Base-by-base conservation (phyloP, 30 jellyfish, hydroid and myxozoan species). In the Pelagia noctiluca region DNA sequence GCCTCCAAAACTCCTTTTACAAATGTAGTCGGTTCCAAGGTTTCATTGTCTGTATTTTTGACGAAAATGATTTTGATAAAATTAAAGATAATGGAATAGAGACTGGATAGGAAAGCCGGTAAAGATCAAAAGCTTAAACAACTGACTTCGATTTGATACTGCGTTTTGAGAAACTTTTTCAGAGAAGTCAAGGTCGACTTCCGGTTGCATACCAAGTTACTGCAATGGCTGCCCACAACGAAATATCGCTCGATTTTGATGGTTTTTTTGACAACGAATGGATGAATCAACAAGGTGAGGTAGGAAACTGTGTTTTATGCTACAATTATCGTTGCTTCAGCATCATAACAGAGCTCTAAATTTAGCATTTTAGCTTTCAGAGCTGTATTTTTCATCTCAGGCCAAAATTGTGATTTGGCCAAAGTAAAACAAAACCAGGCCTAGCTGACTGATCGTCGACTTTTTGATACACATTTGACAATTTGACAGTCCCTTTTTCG, bases 31-130 rank as follows among this genome's bases (percentile, higher is more conserved):
- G n/a, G n/a, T n/a, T n/a, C n/a, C n/a, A n/a, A n/a, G n/a, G n/a
- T n/a, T n/a, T n/a, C n/a, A n/a, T n/a, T n/a, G n/a, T n/a, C n/a
- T n/a, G n/a, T n/a, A n/a, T n/a, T n/a, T n/a, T n/a, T n/a, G n/a
- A n/a, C n/a, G n/a, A n/a, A n/a, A n/a, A n/a, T n/a, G n/a, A n/a
- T n/a, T n/a, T n/a, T n/a, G n/a, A n/a, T 72, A 35, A 25, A 35
- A 13, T 32, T 82, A 78, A 79, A 79, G 90, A 79, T 79, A 79
- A 79, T 79, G 57, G 90, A 79, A 79, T 33, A 79, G 90, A 63
- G 83, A 63, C 84, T 79, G 90, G 90, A 79, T 79, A 79, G 90
- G 90, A 79, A 79, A 63, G 72, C 90, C 90, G 82, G 90, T 62
- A 79, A 63, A 79, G 90, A 79, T 79, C 90, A 79, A 63, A 79